Percentiles rank a stretch among this genome's conserved stretches.
Evolutionary conservation across 2,888 invertebrate species (phyloP).

Genomic region (Aporophyla lueneburgensis): DNA sequence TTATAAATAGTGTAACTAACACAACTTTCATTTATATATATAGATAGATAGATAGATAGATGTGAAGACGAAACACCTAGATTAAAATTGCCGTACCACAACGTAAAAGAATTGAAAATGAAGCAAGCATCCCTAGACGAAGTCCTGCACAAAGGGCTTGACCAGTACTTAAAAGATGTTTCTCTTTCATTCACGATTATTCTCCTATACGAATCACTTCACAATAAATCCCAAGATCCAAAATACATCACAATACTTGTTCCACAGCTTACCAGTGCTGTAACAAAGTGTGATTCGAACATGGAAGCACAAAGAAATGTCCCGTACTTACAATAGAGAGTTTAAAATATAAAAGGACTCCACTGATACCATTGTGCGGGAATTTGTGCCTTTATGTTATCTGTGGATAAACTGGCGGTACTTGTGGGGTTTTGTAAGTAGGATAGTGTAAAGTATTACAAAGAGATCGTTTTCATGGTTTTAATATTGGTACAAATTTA

Average conservation of each 20-base stretch:
- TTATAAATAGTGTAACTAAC: too few relatives aligned
- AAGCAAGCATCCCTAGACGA: neutral
- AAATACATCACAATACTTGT: conserved; percentile 8
- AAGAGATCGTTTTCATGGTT: neutral
- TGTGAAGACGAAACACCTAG: too few relatives aligned
- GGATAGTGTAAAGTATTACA: neutral
- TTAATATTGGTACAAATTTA: neutral
- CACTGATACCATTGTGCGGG: conserved; percentile 39
- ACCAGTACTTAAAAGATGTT: neutral
- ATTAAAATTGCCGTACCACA: too few relatives aligned
- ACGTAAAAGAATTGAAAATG: too few relatives aligned
- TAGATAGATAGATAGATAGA: too few relatives aligned
- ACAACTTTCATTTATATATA: too few relatives aligned
- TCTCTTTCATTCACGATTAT: neutral
- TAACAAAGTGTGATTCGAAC: conserved; percentile 20
- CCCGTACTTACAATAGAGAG: conserved; percentile 27
- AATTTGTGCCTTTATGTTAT: conserved; percentile 37
- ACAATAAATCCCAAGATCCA: neutral
- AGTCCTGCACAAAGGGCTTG: neutral
- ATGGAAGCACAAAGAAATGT: conserved; percentile 25
- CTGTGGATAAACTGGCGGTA: conserved; percentile 14
- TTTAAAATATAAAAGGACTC: conserved; percentile 37
- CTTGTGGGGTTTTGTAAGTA: conserved; percentile 29
- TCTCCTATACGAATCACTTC: neutral
- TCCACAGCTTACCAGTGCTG: neutral